A percentile compares a stretch with the other conserved stretches of the same genome.
Evolutionary conservation across 2,888 invertebrate genomes (phyloP).

Genomic region (Callimorpha dominula): DNA sequence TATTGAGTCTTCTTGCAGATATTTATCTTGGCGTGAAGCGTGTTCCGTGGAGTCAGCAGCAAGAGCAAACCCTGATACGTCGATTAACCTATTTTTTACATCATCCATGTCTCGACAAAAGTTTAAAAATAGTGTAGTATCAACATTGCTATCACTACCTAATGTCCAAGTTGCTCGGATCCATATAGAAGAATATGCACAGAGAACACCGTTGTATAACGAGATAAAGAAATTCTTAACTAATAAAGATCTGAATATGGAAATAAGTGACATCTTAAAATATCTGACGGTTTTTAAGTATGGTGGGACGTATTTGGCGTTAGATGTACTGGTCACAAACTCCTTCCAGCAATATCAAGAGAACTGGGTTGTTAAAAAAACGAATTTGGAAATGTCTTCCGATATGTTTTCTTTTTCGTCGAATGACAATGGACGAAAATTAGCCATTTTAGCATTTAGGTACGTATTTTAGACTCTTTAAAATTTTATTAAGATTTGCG

Average conservation of each 20-base stretch:
- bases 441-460: conserved; percentile 21
- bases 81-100: conserved; percentile 58
- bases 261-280: conserved; percentile 32
- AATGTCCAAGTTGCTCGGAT: conserved; percentile 23
- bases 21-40: conserved; percentile 63
- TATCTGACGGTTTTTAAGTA: conserved; percentile 37
- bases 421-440: conserved; percentile 20
- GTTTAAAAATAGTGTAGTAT: not conserved
- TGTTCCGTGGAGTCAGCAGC: conserved; percentile 50
- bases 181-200: conserved; percentile 23
- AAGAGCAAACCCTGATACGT: conserved; percentile 53
- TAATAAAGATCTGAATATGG: not conserved
- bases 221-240: not conserved
- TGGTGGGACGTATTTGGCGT: conserved; percentile 33
- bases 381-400: conserved; percentile 16
- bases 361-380: conserved; percentile 40
- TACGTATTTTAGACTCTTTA: not conserved
- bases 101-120: not conserved
- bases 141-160: not conserved
- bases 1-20: conserved; percentile 87
- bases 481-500: not conserved
- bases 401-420: conserved; percentile 40
- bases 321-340: conserved; percentile 29
- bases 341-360: conserved; percentile 16
- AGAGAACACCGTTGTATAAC: conserved; percentile 20